phyloP scores from a whole-genome alignment of 1,140 invertebrate species.

The Mylabris phalerata region DNA sequence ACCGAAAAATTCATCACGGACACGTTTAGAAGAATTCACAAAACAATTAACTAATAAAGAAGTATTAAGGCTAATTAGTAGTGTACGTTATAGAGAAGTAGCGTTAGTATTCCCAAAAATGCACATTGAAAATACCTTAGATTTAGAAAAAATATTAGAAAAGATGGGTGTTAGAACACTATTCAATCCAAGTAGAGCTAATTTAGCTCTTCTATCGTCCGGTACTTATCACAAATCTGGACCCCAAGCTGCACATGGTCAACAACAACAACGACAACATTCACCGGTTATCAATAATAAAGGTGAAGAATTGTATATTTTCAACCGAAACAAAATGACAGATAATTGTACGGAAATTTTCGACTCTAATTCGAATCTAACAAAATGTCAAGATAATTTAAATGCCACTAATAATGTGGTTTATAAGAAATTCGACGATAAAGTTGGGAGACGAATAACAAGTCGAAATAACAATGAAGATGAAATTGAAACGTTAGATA shows the following conservation, averaged over 20 bases:
- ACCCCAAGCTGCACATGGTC: no score
- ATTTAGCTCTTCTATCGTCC: neutral
- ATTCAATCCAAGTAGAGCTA: constrained; percentile 45
- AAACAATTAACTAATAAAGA: constrained; percentile 43
- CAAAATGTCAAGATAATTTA: constrained; percentile 27
- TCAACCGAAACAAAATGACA: constrained; percentile 27
- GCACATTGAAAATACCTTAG: constrained; percentile 52
- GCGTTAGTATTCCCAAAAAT: constrained; percentile 60
- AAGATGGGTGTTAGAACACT: constrained; percentile 52
- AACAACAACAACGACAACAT: neutral
- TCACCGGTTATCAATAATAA: constrained; percentile 10
- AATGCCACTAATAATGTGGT: constrained; percentile 18
- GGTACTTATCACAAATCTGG: neutral
- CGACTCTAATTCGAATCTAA: constrained; percentile 22
- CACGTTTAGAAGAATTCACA: constrained; percentile 47
- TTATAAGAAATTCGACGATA: constrained; percentile 34
- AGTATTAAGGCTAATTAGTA: constrained; percentile 49
- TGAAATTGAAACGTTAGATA: constrained; percentile 25
- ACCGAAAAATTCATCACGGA: constrained; percentile 47
- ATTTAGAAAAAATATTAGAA: constrained; percentile 47
- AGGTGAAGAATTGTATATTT: constrained; percentile 31
- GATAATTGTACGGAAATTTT: constrained; percentile 35
- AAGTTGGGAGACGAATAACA: constrained; percentile 29
- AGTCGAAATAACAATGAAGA: neutral
- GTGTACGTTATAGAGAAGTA: constrained; percentile 45